phyloP scores from a whole-genome alignment of 2,797 vertebrate species.

The Chromis chromis region DNA sequence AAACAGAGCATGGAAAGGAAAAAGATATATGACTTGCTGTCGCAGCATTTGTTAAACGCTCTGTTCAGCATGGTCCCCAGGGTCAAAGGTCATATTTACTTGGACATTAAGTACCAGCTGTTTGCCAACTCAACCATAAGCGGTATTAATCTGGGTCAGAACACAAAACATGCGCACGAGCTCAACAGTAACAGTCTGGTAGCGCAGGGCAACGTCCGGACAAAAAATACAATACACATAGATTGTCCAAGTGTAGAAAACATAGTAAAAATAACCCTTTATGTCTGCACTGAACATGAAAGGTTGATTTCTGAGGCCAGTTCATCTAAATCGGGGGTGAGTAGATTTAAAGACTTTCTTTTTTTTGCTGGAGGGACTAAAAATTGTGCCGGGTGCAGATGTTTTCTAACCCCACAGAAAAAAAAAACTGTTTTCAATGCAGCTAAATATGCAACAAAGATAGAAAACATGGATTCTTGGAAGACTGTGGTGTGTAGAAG shows the following conservation, averaged over 20 bases:
- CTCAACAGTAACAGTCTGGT: neutral
- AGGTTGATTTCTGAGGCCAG: neutral
- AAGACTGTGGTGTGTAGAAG: neutral
- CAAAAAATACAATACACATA: neutral
- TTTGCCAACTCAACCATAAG: slow-evolving; percentile 22
- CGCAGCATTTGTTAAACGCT: neutral
- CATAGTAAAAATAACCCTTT: neutral
- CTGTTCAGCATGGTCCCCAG: slow-evolving; percentile 3
- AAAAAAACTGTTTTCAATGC: neutral
- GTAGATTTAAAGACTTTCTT: neutral
- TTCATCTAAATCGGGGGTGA: neutral
- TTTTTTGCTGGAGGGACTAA: neutral
- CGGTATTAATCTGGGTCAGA: slow-evolving; percentile 40
- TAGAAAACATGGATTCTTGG: neutral
- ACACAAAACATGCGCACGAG: slow-evolving; percentile 15
- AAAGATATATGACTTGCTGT: neutral
- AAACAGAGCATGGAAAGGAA: neutral
- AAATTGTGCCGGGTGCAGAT: neutral
- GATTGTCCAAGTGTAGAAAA: slow-evolving; percentile 2
- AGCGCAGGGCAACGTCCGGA: neutral
- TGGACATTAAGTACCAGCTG: slow-evolving; percentile 37
- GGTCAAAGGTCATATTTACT: slow-evolving; percentile 63
- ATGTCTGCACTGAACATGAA: neutral
- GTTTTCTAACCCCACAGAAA: neutral
- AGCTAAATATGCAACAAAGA: neutral